Evolutionary conservation across 2,113 vertebrate genomes (phyloP).

Genomic region (Stigmatopora nigra): DNA sequence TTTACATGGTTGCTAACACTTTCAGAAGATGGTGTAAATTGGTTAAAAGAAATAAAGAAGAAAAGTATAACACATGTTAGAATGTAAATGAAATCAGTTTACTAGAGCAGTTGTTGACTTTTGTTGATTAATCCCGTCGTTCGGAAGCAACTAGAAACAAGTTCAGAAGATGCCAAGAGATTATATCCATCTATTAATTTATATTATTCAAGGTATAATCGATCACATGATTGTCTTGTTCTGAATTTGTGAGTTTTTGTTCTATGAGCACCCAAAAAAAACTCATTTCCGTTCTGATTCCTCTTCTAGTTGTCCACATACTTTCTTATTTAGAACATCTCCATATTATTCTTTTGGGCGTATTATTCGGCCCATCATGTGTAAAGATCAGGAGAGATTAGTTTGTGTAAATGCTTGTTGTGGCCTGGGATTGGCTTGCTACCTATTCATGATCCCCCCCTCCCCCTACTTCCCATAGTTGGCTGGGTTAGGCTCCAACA

Average conservation of each 20-base stretch:
- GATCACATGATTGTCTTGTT: neutral
- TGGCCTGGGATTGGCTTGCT: too few species aligned
- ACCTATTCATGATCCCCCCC: too few species aligned
- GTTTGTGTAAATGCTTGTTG: neutral
- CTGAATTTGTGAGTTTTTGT: neutral
- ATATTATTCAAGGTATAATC: neutral
- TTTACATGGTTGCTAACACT: neutral
- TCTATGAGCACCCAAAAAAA: neutral
- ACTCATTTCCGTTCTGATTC: neutral
- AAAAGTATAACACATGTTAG: neutral
- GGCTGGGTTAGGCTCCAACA: too few species aligned
- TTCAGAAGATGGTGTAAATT: neutral
- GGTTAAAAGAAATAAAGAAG: neutral
- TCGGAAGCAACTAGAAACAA: too few species aligned
- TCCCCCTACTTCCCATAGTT: too few species aligned
- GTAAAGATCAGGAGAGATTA: too few species aligned
- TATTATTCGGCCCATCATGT: too few species aligned
- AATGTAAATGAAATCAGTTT: too few species aligned
- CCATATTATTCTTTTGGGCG: neutral
- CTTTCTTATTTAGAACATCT: neutral
- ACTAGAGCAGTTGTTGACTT: too few species aligned
- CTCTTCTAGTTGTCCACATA: neutral
- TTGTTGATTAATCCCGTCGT: too few species aligned
- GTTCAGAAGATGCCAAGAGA: too few species aligned
- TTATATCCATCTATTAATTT: too few species aligned